Evolutionary conservation across 2,797 vertebrate species (phyloP).

Genomic region (Hemibagrus guttatus): DNA sequence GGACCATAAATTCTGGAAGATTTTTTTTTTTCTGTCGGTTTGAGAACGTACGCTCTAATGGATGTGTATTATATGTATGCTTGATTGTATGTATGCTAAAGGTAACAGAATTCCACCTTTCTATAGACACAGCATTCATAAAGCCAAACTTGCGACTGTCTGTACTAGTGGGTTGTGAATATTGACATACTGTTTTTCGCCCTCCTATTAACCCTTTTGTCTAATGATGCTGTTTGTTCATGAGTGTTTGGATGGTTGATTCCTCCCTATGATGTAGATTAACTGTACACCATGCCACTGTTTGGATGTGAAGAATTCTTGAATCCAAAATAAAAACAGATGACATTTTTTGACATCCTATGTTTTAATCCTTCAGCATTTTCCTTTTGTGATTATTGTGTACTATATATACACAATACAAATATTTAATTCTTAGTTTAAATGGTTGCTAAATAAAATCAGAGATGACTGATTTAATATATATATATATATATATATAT

Average conservation of each 20-base stretch:
- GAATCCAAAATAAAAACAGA: constrained; percentile 87
- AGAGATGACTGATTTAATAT: neutral
- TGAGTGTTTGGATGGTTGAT: constrained; percentile 85
- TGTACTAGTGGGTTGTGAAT: constrained; percentile 67
- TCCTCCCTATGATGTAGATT: constrained; percentile 79
- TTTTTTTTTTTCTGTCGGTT: constrained; percentile 50
- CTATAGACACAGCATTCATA: constrained; percentile 65
- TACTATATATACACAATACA: neutral
- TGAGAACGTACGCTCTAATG: constrained; percentile 67
- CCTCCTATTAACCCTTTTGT: constrained; percentile 69
- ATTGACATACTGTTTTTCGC: constrained; percentile 69
- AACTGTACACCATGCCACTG: constrained; percentile 81
- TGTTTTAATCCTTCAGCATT: neutral
- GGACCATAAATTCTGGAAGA: constrained; percentile 57
- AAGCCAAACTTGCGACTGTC: constrained; percentile 64
- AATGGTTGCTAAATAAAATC: neutral
- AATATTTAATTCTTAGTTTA: neutral
- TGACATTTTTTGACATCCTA: constrained; percentile 67
- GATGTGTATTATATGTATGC: constrained; percentile 72
- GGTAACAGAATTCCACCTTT: constrained; percentile 60
- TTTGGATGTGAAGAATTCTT: constrained; percentile 85
- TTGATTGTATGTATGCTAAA: constrained; percentile 66
- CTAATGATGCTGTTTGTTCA: constrained; percentile 82
- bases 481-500: no score
- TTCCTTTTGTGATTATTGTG: neutral